Base-by-base conservation (phyloP, 2,888 invertebrate species). In the Physocephala rufipes region DNA sequence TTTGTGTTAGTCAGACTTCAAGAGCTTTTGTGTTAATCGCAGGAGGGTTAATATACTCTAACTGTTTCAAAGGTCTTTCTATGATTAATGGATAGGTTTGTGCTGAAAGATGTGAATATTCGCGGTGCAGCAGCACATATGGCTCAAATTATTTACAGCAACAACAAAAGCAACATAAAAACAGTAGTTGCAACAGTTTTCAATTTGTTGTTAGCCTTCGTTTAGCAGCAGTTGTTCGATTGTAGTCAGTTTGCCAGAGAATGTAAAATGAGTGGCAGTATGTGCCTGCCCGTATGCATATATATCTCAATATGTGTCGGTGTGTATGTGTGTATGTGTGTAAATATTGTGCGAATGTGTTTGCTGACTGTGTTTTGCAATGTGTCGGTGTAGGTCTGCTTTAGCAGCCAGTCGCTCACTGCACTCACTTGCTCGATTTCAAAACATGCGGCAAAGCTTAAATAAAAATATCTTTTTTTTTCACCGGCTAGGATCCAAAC, bases 191-290 rank as follows among this genome's bases (percentile, higher is more conserved):
- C 53, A 53, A n/a, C 19, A 53, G 9, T 24, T 12, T 7, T 28
- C 26, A 49, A 67, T 58, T 58, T 67, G 67, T 67, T 45, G 67
- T 58, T 67, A 43, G 67, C 67, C 58, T 58, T 58, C 58, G 16
- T 28, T 2, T 7, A 36, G 36, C 36, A 36, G 28, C 28, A 24
- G 15, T 28, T 58, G 13, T 28, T 45, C 36, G 67, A 45, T 65
- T 65, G 65, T 45, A 0, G 26, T 58, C 2, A 26, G 58, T 13
- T 58, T 26, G 24, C 5, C 36, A 36, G 36, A 36, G 36, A 36
- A 36, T 9, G 9, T 36, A 36, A 36, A 9, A 36, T 36, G 9
- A 36, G 36, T 9, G 9, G 4, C 4, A 36, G 36, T 36, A 36
- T 36, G 36, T 36, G 36, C 9, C 9, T 36, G 36, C 9, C 4